Percentiles rank a stretch among this genome's conserved stretches.
Conservation (phyloP, 2,113 vertebrate genomes). For the Anoplopoma fimbria region DNA sequence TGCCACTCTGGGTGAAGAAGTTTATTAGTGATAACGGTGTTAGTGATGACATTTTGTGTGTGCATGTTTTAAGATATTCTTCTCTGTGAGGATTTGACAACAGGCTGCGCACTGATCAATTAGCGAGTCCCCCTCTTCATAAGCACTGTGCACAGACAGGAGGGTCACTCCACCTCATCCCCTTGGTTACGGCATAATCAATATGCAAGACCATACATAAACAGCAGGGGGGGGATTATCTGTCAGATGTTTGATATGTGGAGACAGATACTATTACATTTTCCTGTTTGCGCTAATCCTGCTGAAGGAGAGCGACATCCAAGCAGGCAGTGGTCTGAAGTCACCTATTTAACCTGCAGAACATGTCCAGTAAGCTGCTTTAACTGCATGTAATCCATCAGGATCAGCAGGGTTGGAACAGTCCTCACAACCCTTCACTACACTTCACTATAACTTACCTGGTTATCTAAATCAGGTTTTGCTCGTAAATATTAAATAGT, state of each 20-base stretch:
- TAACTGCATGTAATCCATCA: constrained; percentile 59
- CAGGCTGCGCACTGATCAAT: no score
- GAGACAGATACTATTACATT: neutral
- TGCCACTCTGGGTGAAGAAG: neutral
- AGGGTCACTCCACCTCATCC: constrained; percentile 46
- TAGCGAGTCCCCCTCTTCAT: constrained; percentile 11
- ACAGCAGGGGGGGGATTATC: constrained; percentile 18
- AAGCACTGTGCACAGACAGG: neutral
- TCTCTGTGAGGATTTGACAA: neutral
- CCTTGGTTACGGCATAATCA: constrained; percentile 65
- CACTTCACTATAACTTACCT: constrained; percentile 1
- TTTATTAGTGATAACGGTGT: neutral
- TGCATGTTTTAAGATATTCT: neutral
- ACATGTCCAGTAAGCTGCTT: constrained; percentile 68
- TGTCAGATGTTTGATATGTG: constrained; percentile 24
- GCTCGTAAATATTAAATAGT: neutral
- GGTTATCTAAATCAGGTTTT: neutral
- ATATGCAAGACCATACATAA: constrained; percentile 25
- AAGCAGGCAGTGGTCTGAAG: constrained; percentile 28
- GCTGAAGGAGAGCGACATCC: constrained; percentile 5
- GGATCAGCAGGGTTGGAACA: constrained; percentile 33
- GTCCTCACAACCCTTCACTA: constrained; percentile 41
- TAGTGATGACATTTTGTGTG: neutral
- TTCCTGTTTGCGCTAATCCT: constrained; percentile 13
- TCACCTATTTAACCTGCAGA: constrained; percentile 54